phyloP scores from a whole-genome alignment of 2,888 invertebrate species.

The Tyria jacobaeae region DNA sequence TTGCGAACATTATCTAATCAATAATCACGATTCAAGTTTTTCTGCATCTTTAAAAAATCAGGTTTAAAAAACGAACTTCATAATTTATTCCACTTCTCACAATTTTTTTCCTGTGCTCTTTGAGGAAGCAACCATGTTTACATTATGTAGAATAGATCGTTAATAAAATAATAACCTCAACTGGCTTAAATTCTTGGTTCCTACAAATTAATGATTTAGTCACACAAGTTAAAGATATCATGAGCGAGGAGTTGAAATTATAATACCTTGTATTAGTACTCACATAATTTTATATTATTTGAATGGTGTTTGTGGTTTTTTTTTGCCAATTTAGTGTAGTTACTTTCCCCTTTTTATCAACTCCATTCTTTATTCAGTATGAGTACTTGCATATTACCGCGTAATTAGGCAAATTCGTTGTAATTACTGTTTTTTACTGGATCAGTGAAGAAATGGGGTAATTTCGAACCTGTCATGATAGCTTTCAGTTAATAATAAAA shows the following conservation, averaged over 20 bases:
- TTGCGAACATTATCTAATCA: background rate
- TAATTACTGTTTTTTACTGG: no score
- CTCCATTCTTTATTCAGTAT: no score
- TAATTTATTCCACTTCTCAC: slow-evolving; percentile 8
- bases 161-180: slow-evolving; percentile 5
- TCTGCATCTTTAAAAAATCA: background rate
- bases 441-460: no score
- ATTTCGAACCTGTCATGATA: no score
- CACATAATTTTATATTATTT: background rate
- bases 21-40: slow-evolving; percentile 2
- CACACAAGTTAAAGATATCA: slow-evolving; percentile 1
- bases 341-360: background rate
- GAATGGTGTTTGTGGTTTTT: background rate
- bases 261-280: background rate
- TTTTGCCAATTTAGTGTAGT: background rate
- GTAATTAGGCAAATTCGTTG: no score
- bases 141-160: slow-evolving; percentile 2
- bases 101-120: slow-evolving; percentile 7
- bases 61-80: slow-evolving; percentile 3
- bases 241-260: background rate
- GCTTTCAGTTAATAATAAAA: no score
- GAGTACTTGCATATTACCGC: no score
- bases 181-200: slow-evolving; percentile 6
- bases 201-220: slow-evolving; percentile 2
- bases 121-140: slow-evolving; percentile 14